These are phyloP conservation scores for Pseudonaja textilis DNA, from an alignment of 2,113 vertebrate species.

Conservation along the genomic window DNA sequence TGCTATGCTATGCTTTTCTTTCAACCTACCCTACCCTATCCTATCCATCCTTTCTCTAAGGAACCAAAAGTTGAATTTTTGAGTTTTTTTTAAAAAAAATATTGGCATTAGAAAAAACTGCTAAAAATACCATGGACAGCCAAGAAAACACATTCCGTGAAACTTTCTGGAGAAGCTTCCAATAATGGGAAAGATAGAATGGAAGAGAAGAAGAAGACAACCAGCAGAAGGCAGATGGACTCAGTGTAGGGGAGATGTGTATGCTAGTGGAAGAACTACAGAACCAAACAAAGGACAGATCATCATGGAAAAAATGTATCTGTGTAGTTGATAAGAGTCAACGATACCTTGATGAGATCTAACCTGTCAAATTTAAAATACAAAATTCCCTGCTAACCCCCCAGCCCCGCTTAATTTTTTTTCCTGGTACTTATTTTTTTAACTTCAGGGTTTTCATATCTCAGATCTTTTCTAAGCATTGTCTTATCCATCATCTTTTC, in stretches of 20 bases:
- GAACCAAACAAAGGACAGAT: background rate
- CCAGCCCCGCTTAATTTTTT: background rate
- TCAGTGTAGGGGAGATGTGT: background rate
- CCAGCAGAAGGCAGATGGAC: background rate
- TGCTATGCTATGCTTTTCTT: no score
- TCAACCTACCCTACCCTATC: no score
- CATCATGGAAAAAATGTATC: background rate
- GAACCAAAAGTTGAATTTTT: no score
- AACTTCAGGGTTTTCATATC: background rate
- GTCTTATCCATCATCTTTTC: background rate
- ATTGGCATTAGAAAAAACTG: background rate
- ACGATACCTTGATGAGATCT: background rate
- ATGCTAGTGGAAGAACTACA: background rate
- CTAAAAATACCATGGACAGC: background rate
- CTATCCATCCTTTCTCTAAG: no score
- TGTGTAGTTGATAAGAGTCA: background rate
- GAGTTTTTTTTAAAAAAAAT: no score
- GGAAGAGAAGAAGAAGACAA: background rate
- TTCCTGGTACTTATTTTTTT: background rate
- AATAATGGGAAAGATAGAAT: background rate
- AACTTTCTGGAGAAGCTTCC: background rate
- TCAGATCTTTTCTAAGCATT: background rate
- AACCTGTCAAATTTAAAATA: background rate
- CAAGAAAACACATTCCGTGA: background rate
- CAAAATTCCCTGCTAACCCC: background rate